A percentile compares a stretch with the other conserved stretches of the same genome.
phyloP scores from a whole-genome alignment of 2,888 invertebrate species.

The Chloroclystis v-ata region DNA sequence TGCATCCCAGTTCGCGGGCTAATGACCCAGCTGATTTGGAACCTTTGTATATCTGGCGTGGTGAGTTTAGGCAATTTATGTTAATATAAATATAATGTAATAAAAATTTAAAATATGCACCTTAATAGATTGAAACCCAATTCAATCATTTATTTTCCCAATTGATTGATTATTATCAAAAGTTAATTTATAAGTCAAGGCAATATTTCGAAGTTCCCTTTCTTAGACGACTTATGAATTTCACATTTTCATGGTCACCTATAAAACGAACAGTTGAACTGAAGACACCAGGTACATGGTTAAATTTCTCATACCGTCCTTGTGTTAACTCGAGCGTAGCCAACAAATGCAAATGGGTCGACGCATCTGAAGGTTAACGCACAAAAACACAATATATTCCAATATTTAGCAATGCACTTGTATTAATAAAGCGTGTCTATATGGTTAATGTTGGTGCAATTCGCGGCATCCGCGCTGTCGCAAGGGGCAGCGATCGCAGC shows the following conservation, averaged over 20 bases:
- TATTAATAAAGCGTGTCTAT: conserved; percentile 67
- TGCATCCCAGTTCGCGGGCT: conserved; percentile 68
- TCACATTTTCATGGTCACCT: background rate
- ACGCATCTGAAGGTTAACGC: conserved; percentile 67
- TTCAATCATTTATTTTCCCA: no score
- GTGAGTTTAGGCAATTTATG: conserved; percentile 49
- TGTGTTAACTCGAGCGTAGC: conserved; percentile 67
- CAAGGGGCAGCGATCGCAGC: conserved; percentile 55
- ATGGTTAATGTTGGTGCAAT: conserved; percentile 64
- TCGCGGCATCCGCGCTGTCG: conserved; percentile 73
- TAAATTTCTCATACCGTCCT: conserved; percentile 57
- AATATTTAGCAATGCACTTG: conserved; percentile 71
- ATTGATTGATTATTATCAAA: no score
- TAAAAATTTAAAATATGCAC: no score
- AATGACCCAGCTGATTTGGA: conserved; percentile 69
- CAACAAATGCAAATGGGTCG: conserved; percentile 70
- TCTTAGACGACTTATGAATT: no score
- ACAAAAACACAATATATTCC: conserved; percentile 61
- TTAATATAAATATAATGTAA: no score
- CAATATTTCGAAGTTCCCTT: no score
- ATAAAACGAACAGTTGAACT: background rate
- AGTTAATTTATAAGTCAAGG: no score
- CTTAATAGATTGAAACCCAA: no score
- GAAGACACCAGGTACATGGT: conserved; percentile 5
- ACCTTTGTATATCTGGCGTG: conserved; percentile 68